Evolutionary conservation across 2,888 invertebrate genomes (phyloP).

Genomic region (Opisthograptis luteolata): DNA sequence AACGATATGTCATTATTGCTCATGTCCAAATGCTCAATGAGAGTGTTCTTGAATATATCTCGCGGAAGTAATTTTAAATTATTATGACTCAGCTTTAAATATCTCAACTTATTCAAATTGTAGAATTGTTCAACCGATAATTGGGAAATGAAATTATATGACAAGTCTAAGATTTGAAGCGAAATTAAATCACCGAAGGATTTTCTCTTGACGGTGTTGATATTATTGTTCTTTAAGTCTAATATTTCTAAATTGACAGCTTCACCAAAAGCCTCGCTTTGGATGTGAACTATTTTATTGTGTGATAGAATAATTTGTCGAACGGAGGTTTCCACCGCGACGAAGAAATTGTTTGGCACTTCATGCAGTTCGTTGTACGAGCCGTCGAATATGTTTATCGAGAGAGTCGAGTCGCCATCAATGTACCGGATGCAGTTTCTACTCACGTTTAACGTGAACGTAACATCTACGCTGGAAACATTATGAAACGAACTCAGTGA

Average conservation of each 20-base stretch:
- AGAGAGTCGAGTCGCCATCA: conserved; percentile 79
- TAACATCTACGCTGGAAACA: conserved; percentile 86
- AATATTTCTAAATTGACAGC: conserved; percentile 88
- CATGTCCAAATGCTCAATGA: conserved; percentile 91
- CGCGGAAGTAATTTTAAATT: conserved; percentile 89
- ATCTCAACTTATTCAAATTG: conserved; percentile 89
- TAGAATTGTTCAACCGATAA: conserved; percentile 92
- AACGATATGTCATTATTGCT: conserved; percentile 90
- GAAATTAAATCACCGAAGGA: conserved; percentile 90
- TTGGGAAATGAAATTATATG: conserved; percentile 89
- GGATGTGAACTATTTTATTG: conserved; percentile 89
- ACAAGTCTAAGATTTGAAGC: conserved; percentile 91
- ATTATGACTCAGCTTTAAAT: conserved; percentile 89
- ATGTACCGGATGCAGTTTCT: conserved; percentile 85
- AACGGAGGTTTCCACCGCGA: conserved; percentile 86
- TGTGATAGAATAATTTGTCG: conserved; percentile 89
- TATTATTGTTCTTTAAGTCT: conserved; percentile 89
- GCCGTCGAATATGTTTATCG: conserved; percentile 88
- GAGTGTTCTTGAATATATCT: conserved; percentile 91
- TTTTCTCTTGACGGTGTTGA: conserved; percentile 88
- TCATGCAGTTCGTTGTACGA: conserved; percentile 87
- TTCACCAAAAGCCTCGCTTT: conserved; percentile 90
- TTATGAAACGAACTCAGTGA: conserved; percentile 88
- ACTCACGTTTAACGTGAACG: conserved; percentile 91
- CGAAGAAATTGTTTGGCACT: conserved; percentile 87